Conservation (phyloP, 2,888 invertebrate species). For the Erebia epiphron region DNA sequence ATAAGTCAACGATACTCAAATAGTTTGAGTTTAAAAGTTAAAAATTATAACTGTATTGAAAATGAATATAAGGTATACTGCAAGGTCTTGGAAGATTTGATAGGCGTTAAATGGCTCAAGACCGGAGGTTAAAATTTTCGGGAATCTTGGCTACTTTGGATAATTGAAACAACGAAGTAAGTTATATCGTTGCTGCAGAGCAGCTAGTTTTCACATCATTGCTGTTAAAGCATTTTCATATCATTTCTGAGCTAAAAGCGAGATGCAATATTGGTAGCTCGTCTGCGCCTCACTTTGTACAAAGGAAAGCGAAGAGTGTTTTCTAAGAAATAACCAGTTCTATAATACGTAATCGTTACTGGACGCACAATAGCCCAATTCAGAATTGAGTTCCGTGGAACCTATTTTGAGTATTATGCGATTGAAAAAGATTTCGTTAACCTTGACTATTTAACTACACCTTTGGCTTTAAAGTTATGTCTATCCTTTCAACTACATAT, state of each 20-base stretch:
- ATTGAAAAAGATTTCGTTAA: background rate
- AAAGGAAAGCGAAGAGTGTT: slow-evolving; percentile 8
- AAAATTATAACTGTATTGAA: background rate
- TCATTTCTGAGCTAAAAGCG: background rate
- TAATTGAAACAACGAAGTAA: background rate
- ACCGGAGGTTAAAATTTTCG: background rate
- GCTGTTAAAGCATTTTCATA: background rate
- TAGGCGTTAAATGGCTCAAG: background rate
- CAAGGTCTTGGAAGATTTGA: background rate
- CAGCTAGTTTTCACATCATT: background rate
- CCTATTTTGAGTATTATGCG: background rate
- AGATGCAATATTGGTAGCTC: background rate
- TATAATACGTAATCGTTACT: background rate
- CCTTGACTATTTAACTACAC: background rate
- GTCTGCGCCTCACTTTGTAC: background rate
- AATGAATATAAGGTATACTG: background rate
- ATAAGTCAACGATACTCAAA: too few species aligned
- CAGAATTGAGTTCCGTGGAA: background rate
- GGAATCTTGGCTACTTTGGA: background rate
- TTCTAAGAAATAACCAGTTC: background rate
- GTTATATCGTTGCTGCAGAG: background rate
- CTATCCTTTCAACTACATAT: too few species aligned
- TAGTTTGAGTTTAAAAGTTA: background rate
- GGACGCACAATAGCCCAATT: slow-evolving; percentile 3
- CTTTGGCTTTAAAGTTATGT: too few species aligned